These are phyloP conservation scores for Hyles euphorbiae DNA, from an alignment of 1,140 invertebrate genomes.

Conservation along the genomic window DNA sequence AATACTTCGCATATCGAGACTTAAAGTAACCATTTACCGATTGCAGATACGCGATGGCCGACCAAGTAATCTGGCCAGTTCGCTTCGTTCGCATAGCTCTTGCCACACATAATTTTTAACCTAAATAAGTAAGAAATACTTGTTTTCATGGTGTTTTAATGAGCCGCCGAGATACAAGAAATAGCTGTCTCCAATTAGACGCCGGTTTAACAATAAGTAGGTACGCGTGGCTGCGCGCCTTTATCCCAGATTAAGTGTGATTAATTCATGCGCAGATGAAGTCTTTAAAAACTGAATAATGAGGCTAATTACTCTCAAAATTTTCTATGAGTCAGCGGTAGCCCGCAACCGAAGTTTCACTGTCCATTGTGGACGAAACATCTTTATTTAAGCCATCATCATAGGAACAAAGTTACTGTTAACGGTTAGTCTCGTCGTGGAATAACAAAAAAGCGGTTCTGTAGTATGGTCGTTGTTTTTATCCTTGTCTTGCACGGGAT, in stretches of 20 bases:
- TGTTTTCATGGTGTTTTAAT: slow-evolving; percentile 55
- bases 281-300: slow-evolving; percentile 10
- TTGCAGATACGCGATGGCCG: slow-evolving; percentile 72
- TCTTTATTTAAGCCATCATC: slow-evolving; percentile 49
- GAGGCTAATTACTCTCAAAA: slow-evolving; percentile 8
- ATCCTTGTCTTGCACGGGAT: slow-evolving; percentile 47
- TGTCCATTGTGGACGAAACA: slow-evolving; percentile 18
- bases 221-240: too few relatives aligned
- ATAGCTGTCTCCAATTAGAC: too few relatives aligned
- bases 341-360: slow-evolving; percentile 15
- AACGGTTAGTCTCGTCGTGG: slow-evolving; percentile 59
- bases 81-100: slow-evolving; percentile 60
- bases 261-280: too few relatives aligned
- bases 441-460: slow-evolving; percentile 68
- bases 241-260: too few relatives aligned
- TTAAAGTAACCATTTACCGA: slow-evolving; percentile 73
- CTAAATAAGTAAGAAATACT: slow-evolving; percentile 67
- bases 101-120: slow-evolving; percentile 66
- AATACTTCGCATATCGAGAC: slow-evolving; percentile 68
- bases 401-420: slow-evolving; percentile 58
- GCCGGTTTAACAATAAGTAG: slow-evolving; percentile 10
- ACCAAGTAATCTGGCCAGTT: slow-evolving; percentile 65
- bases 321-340: slow-evolving; percentile 15
- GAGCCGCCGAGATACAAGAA: slow-evolving; percentile 26
- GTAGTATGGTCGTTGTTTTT: slow-evolving; percentile 42